Evolutionary conservation across 2,888 invertebrate species (phyloP).

Genomic region (Tupiocoris notatus): DNA sequence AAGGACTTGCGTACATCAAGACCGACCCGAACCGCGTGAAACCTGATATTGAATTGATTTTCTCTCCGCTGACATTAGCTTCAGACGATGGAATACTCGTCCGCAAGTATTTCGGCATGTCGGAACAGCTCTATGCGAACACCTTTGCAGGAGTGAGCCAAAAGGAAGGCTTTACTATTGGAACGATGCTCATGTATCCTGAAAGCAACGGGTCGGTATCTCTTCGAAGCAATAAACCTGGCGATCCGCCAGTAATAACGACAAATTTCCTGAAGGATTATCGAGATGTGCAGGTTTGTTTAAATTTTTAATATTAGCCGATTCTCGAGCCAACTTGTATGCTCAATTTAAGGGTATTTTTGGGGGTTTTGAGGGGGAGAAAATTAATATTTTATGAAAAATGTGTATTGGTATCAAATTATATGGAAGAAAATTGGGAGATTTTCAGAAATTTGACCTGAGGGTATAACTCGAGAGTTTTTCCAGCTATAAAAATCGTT

Average conservation of each 20-base stretch:
- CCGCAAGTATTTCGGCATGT: conserved; percentile 64
- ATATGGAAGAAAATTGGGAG: too few species aligned
- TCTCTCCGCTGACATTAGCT: conserved; percentile 73
- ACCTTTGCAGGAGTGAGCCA: conserved; percentile 55
- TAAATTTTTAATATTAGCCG: too few species aligned
- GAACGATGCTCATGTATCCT: conserved; percentile 71
- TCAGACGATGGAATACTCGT: conserved; percentile 68
- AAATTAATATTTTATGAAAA: too few species aligned
- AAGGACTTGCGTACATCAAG: conserved; percentile 71
- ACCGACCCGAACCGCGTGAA: conserved; percentile 65
- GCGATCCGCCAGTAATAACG: conserved; percentile 64
- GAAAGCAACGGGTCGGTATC: conserved; percentile 70
- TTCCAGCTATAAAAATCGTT: too few species aligned
- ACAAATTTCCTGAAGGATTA: conserved; percentile 17
- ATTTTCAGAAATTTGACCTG: too few species aligned
- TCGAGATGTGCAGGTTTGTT: conserved; percentile 17
- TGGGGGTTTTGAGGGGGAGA: too few species aligned
- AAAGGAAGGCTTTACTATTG: conserved; percentile 66
- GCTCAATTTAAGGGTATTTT: too few species aligned
- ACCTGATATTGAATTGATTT: conserved; percentile 77
- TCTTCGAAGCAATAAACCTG: conserved; percentile 64
- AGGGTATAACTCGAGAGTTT: too few species aligned
- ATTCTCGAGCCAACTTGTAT: too few species aligned
- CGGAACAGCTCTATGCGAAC: conserved; percentile 61
- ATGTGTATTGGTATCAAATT: too few species aligned